A percentile compares a stretch with the other conserved stretches of the same genome.
Conservation (phyloP, 2,888 invertebrate species). For the Diarsia brunnea region DNA sequence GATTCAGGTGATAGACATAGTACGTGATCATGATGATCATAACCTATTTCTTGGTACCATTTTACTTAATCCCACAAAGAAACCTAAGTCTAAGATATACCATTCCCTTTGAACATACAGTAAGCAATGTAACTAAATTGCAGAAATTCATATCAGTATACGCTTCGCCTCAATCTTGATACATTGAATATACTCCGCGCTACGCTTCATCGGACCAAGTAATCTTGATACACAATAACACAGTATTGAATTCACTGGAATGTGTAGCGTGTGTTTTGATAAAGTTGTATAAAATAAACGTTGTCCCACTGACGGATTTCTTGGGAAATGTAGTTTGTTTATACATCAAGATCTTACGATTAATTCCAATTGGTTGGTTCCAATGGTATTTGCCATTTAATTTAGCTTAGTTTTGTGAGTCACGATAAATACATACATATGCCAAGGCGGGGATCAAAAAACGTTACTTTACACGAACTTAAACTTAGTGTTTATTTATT, state of each 20-base stretch:
- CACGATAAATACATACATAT: not conserved
- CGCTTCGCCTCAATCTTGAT: slow-evolving; percentile 59
- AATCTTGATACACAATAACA: slow-evolving; percentile 60
- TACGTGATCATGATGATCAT: not conserved
- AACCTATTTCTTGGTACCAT: not conserved
- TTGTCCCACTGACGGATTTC: not conserved
- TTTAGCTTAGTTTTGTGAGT: not conserved
- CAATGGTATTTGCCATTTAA: not conserved
- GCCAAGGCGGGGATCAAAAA: not conserved
- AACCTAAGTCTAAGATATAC: slow-evolving; percentile 5
- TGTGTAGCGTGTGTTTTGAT: slow-evolving; percentile 42
- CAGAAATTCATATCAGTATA: slow-evolving; percentile 47
- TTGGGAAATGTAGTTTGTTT: not conserved
- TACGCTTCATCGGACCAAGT: slow-evolving; percentile 53
- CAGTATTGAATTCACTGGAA: slow-evolving; percentile 51
- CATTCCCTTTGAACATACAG: slow-evolving; percentile 27
- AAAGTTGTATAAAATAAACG: slow-evolving; percentile 7
- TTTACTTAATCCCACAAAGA: not conserved
- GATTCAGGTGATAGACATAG: too few relatives aligned
- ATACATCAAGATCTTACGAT: not conserved
- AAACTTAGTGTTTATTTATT: too few relatives aligned
- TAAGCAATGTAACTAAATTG: slow-evolving; percentile 37
- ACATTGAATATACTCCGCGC: slow-evolving; percentile 53
- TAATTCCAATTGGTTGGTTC: not conserved
- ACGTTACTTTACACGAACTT: not conserved